Evolutionary conservation across 1,140 invertebrate species (phyloP).

Genomic region (Cydia fagiglandana): DNA sequence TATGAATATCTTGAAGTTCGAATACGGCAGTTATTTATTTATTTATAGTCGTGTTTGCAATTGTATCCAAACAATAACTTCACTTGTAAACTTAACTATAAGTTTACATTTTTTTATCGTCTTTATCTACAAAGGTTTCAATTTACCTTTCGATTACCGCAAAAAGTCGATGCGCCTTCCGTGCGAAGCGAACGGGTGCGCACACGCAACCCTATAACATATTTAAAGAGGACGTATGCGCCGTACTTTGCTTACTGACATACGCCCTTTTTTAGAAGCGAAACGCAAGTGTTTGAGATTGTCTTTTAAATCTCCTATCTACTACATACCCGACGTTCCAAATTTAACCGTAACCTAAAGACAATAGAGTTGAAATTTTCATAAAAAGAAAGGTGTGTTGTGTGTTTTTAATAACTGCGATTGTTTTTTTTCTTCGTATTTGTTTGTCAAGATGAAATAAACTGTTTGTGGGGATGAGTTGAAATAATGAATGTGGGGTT

Average conservation of each 20-base stretch:
- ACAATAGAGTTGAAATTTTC: not conserved
- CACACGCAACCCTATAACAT: not conserved
- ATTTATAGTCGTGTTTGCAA: not conserved
- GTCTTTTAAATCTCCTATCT: not conserved
- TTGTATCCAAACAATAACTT: not conserved
- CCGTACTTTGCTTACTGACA: not conserved
- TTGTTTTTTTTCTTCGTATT: not conserved
- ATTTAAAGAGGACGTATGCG: not conserved
- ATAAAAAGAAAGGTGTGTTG: not conserved
- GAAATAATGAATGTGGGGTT: constrained; percentile 13
- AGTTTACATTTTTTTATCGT: constrained; percentile 20
- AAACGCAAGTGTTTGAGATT: not conserved
- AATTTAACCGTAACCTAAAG: not conserved
- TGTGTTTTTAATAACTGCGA: not conserved
- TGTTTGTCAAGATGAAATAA: constrained; percentile 24
- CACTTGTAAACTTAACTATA: not conserved
- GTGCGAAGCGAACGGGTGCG: constrained; percentile 27
- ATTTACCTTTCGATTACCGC: constrained; percentile 31
- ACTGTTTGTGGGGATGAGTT: constrained; percentile 17
- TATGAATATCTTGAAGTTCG: no score
- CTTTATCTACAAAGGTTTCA: constrained; percentile 29
- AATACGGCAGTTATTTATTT: no score
- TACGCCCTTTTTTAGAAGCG: not conserved
- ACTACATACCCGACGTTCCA: not conserved
- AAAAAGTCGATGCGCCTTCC: constrained; percentile 26